Evolutionary conservation across 2,113 vertebrate genomes (phyloP).

Genomic region (Odontophorus gujanensis): DNA sequence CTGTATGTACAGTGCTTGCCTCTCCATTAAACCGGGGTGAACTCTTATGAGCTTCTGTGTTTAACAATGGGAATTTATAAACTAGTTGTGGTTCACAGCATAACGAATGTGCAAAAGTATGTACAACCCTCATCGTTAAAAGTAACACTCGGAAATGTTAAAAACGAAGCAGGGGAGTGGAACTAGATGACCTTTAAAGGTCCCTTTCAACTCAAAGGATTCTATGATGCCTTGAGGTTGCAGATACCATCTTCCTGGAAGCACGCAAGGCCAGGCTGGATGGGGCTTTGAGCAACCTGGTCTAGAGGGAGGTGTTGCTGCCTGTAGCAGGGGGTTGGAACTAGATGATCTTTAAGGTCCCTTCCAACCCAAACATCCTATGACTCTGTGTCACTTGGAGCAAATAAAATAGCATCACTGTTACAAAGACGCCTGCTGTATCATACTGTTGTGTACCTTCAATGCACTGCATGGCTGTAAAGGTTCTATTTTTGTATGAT

Average conservation of each 20-base stretch:
- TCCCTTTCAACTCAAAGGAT: too few species aligned
- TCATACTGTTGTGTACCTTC: neutral
- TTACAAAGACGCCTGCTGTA: neutral
- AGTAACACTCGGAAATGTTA: neutral
- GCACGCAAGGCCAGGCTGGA: too few species aligned
- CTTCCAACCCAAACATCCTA: too few species aligned
- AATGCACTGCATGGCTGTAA: neutral
- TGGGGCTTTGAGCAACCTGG: too few species aligned
- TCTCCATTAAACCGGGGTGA: fast-evolving
- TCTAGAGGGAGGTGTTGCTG: too few species aligned
- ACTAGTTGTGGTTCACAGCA: neutral
- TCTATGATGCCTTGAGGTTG: too few species aligned
- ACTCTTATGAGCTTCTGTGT: neutral
- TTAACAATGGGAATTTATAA: neutral
- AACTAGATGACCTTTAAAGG: too few species aligned
- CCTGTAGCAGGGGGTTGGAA: too few species aligned
- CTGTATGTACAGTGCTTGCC: fast-evolving
- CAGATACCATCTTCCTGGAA: too few species aligned
- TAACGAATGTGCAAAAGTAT: neutral
- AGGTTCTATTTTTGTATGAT: neutral
- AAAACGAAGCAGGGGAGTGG: neutral
- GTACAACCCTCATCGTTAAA: neutral
- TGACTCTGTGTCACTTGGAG: too few species aligned
- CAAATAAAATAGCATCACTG: neutral
- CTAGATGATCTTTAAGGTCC: too few species aligned